Conservation (phyloP, 2,888 invertebrate genomes). For the Prosopocoilus inquinatus region DNA sequence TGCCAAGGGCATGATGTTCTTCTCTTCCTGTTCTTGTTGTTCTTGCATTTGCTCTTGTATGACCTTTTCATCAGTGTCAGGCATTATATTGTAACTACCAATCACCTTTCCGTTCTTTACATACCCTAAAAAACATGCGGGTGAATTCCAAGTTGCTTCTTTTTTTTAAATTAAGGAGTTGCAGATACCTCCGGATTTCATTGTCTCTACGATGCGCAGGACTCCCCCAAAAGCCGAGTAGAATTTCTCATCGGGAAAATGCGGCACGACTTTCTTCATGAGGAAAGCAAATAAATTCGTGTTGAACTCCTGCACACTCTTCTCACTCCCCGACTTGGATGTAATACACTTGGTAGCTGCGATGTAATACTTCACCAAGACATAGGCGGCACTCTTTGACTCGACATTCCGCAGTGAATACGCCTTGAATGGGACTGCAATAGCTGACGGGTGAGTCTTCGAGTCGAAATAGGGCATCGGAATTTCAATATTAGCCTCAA, state of each 20-base stretch:
- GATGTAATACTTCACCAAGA: constrained; percentile 56
- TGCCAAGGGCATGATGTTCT: background rate
- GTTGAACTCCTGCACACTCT: constrained; percentile 51
- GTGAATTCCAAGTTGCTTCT: background rate
- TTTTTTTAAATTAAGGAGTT: background rate
- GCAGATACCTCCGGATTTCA: constrained; percentile 31
- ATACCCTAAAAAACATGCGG: constrained; percentile 4
- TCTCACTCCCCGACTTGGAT: constrained; percentile 43
- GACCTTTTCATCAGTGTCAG: constrained; percentile 25
- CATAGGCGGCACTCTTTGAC: constrained; percentile 49
- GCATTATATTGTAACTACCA: constrained; percentile 33
- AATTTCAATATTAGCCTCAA: constrained; percentile 4
- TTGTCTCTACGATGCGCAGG: constrained; percentile 45
- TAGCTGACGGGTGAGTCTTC: constrained; percentile 53
- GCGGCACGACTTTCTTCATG: constrained; percentile 46
- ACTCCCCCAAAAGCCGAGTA: constrained; percentile 56
- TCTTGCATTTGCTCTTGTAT: constrained; percentile 1
- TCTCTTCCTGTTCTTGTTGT: constrained; percentile 12
- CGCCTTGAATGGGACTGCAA: constrained; percentile 61
- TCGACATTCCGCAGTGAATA: constrained; percentile 53
- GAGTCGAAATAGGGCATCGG: constrained; percentile 63
- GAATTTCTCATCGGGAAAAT: constrained; percentile 60
- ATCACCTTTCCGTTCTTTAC: constrained; percentile 24
- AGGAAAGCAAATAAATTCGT: constrained; percentile 58
- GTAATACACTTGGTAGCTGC: constrained; percentile 49